phyloP scores from a whole-genome alignment of 2,113 vertebrate species.

The Myotis davidii region DNA sequence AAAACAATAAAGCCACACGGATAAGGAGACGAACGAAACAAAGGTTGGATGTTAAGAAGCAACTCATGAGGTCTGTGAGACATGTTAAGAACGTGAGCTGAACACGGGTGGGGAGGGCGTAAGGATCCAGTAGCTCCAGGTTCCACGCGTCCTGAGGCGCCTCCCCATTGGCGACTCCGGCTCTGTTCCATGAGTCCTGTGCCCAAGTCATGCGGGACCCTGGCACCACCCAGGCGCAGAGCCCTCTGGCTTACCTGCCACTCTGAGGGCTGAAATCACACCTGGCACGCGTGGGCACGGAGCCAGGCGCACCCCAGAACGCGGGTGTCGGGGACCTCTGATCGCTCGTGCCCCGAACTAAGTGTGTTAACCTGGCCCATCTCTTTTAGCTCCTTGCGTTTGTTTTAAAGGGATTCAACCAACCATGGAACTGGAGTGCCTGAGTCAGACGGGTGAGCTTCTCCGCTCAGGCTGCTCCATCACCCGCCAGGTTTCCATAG shows the following conservation, averaged over 20 bases:
- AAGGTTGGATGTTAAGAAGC: background rate
- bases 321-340: background rate
- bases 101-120: background rate
- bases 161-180: background rate
- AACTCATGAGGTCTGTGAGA: background rate
- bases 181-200: background rate
- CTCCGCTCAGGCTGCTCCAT: background rate
- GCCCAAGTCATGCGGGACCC: background rate
- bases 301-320: rapidly evolving
- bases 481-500: background rate
- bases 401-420: background rate
- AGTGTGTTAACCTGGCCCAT: background rate
- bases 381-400: background rate
- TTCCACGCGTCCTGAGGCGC: rapidly evolving
- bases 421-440: background rate
- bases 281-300: background rate
- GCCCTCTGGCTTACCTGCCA: too few species aligned
- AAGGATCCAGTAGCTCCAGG: background rate
- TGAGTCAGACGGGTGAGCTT: background rate
- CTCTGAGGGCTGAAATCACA: background rate
- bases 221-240: background rate
- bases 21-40: background rate
- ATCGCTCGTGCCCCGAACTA: rapidly evolving
- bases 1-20: background rate
- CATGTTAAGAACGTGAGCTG: background rate